phyloP scores from a whole-genome alignment of 2,888 invertebrate genomes.

The Drosophila austrosaltans region DNA sequence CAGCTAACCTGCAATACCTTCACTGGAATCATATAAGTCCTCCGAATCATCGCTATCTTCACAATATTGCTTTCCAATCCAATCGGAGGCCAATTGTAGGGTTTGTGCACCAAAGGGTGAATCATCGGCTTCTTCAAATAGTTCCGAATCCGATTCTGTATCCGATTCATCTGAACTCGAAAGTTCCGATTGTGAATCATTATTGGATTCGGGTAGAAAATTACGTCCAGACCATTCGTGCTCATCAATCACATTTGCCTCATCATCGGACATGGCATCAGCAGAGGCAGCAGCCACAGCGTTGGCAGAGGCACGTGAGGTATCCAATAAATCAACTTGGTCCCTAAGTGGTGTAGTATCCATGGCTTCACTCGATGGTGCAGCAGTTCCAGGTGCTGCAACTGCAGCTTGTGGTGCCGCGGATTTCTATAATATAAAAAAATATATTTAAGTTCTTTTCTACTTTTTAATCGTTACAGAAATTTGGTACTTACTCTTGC shows the following conservation, averaged over 20 bases:
- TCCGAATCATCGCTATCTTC: conserved; percentile 83
- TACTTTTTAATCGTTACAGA: no score
- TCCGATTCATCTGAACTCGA: conserved; percentile 85
- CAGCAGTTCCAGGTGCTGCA: conserved; percentile 34
- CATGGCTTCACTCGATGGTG: conserved; percentile 44
- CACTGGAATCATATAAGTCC: conserved; percentile 84
- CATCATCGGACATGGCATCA: conserved; percentile 86
- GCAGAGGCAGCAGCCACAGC: conserved; percentile 74
- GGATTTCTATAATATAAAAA: conserved; percentile 47
- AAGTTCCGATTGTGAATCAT: conserved; percentile 87
- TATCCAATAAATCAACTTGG: conserved; percentile 82
- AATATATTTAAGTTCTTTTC: no score
- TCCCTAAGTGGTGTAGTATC: conserved; percentile 61
- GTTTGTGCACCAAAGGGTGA: conserved; percentile 86
- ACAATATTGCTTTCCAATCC: conserved; percentile 86
- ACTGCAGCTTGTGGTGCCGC: conserved; percentile 42
- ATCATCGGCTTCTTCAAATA: conserved; percentile 88
- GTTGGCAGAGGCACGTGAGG: conserved; percentile 56
- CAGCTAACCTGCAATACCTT: conserved; percentile 80
- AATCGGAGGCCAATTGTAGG: conserved; percentile 88
- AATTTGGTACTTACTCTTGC: conserved; percentile 50
- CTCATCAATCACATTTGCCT: conserved; percentile 92
- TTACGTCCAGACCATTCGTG: conserved; percentile 98
- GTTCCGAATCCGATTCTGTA: conserved; percentile 87
- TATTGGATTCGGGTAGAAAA: conserved; percentile 91